Conservation (phyloP, 2,797 vertebrate genomes). For the Alcedo quadribrachys region DNA sequence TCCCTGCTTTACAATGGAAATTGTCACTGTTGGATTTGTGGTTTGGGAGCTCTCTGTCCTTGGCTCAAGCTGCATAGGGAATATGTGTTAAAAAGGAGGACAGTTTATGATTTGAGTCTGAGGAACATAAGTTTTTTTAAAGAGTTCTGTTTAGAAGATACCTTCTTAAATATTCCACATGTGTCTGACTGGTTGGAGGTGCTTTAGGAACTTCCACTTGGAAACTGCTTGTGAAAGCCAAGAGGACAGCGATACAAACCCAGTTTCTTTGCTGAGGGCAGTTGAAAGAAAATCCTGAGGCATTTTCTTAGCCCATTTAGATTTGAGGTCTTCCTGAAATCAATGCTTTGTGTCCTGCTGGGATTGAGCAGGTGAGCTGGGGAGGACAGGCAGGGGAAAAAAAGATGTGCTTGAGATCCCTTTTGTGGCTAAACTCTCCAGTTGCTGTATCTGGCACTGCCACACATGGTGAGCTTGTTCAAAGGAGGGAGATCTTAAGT, state of each 20-base stretch:
- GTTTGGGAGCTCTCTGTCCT: neutral
- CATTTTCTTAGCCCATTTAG: neutral
- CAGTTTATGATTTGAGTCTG: neutral
- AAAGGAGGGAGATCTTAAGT: neutral
- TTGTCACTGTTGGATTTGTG: neutral
- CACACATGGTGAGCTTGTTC: neutral
- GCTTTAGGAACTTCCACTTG: neutral
- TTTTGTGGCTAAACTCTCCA: neutral
- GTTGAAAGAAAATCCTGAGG: neutral
- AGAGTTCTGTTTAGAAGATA: neutral
- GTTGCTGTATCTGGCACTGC: neutral
- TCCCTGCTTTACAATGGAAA: neutral
- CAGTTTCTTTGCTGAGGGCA: neutral
- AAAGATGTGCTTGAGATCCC: neutral
- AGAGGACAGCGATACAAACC: rapidly evolving
- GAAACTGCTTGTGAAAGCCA: neutral
- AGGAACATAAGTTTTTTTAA: neutral
- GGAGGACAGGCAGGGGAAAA: neutral
- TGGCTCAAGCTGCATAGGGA: neutral
- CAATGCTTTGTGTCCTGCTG: neutral
- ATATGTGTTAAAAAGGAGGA: neutral
- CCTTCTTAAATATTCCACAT: neutral
- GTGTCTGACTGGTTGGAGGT: neutral
- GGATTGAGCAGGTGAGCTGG: neutral
- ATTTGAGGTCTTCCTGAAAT: neutral